These are phyloP conservation scores for Myiozetetes cayanensis DNA, from an alignment of 2,113 vertebrate species.

Conservation along the genomic window DNA sequence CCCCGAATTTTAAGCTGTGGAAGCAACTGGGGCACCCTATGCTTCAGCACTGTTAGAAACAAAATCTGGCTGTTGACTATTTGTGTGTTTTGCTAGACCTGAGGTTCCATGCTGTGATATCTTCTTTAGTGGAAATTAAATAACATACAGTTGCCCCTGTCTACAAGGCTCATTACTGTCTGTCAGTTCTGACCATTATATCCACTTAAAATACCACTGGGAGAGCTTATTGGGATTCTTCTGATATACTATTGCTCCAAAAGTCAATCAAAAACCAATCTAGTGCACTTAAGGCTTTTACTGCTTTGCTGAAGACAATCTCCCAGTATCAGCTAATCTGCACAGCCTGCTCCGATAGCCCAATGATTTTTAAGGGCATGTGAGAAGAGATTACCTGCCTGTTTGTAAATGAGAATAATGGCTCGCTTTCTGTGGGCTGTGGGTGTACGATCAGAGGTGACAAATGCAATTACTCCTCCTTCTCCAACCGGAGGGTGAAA, in stretches of 20 bases:
- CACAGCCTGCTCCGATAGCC: constrained; percentile 30
- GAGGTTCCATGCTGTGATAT: constrained; percentile 11
- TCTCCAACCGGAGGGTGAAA: background rate
- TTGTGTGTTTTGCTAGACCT: constrained; percentile 41
- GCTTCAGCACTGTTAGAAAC: background rate
- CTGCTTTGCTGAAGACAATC: constrained; percentile 60
- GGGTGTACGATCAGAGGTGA: background rate
- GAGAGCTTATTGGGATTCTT: constrained; percentile 58
- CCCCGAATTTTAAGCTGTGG: background rate
- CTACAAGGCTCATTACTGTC: constrained; percentile 61
- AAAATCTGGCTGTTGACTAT: background rate
- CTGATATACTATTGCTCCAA: constrained; percentile 63
- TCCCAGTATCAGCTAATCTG: constrained; percentile 52
- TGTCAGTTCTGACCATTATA: constrained; percentile 67
- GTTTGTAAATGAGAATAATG: constrained; percentile 64
- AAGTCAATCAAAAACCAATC: constrained; percentile 74
- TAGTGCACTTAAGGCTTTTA: constrained; percentile 72
- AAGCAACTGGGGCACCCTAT: background rate
- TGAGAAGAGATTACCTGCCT: constrained; percentile 54
- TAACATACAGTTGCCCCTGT: constrained; percentile 57
- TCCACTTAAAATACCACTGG: constrained; percentile 66
- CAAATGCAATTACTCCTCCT: constrained; percentile 49
- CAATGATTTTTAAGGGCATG: constrained; percentile 49
- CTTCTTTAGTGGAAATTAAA: constrained; percentile 59
- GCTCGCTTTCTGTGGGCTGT: constrained; percentile 28